Evolutionary conservation across 1,140 invertebrate genomes (phyloP).

Genomic region (Drosophila albomicans): DNA sequence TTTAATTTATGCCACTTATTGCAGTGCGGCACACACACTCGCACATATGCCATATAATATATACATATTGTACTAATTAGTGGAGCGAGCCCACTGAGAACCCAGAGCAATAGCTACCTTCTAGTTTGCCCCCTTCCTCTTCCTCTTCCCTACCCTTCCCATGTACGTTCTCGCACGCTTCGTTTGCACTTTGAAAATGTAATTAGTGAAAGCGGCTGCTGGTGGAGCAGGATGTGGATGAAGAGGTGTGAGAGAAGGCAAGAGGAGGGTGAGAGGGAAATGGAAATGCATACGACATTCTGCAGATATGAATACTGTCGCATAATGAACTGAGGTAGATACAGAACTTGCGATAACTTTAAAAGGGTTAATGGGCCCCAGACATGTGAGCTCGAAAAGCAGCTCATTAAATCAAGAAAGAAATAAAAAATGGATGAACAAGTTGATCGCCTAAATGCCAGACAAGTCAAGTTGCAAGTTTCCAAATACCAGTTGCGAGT

Average conservation of each 20-base stretch:
- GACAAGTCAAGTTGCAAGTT: conserved; percentile 11
- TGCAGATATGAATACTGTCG: conserved; percentile 73
- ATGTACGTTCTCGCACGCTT: conserved; percentile 56
- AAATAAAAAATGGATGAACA: conserved; percentile 24
- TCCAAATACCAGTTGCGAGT: conserved; percentile 54
- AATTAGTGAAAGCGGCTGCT: conserved; percentile 72
- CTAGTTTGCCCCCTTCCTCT: conserved; percentile 8
- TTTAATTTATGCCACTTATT: conserved; percentile 81
- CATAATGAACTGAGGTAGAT: conserved; percentile 75
- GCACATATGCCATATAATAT: conserved; percentile 41
- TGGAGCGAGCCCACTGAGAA: conserved; percentile 45
- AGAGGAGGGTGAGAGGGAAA: neutral
- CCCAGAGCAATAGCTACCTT: conserved; percentile 31
- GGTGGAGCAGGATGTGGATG: conserved; percentile 15
- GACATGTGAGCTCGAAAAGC: conserved; percentile 61
- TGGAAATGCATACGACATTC: conserved; percentile 9
- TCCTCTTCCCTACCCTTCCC: neutral
- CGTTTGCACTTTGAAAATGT: conserved; percentile 81
- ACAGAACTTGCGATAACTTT: conserved; percentile 51
- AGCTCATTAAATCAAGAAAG: conserved; percentile 57
- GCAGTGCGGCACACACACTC: conserved; percentile 1
- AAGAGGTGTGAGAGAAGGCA: neutral
- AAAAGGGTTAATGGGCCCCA: conserved; percentile 72
- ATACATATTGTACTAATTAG: conserved; percentile 79
- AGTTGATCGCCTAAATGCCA: conserved; percentile 35